Conservation (phyloP, 2,113 vertebrate genomes). For the Calypte anna region DNA sequence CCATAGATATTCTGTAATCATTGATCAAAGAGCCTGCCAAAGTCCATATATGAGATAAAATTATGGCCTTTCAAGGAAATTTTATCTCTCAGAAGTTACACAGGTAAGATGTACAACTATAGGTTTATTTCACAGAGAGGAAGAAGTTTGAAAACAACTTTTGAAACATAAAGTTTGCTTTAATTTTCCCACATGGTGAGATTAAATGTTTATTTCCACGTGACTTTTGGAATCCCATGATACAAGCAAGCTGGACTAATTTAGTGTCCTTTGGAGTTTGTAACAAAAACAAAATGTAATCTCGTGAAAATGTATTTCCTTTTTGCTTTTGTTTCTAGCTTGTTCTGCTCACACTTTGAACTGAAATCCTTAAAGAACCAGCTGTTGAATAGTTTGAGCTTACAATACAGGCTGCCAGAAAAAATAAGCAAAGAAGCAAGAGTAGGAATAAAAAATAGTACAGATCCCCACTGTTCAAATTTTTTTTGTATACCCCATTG, state of each 20-base stretch:
- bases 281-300: not conserved
- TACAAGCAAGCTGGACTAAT: not conserved
- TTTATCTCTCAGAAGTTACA: not conserved
- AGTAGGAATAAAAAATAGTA: not conserved
- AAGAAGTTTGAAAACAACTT: not conserved
- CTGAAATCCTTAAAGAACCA: not conserved
- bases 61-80: not conserved
- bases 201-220: not conserved
- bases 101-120: not conserved
- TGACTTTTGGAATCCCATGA: not conserved
- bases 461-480: not conserved
- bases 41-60: not conserved
- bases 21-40: not conserved
- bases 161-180: not conserved
- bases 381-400: not conserved
- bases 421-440: not conserved
- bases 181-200: not conserved
- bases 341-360: not conserved
- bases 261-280: not conserved
- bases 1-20: not conserved
- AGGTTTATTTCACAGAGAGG: not conserved
- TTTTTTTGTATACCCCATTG: not conserved
- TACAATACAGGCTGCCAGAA: not conserved
- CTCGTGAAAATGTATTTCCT: accelerated
- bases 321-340: not conserved